Evolutionary conservation across 2,888 invertebrate species (phyloP).

Genomic region (Pelosia muscerda): DNA sequence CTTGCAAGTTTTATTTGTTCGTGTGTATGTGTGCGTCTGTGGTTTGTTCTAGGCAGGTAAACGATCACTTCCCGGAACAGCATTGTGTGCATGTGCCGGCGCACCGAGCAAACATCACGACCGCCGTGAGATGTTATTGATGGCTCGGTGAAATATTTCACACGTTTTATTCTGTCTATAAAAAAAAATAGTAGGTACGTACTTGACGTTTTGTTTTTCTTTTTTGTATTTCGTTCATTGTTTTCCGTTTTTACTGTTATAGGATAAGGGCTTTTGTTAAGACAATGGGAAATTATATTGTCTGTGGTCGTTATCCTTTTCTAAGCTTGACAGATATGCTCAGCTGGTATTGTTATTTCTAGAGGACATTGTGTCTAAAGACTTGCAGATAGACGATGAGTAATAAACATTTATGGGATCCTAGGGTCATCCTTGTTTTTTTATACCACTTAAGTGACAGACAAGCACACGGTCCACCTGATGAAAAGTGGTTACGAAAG

Average conservation of each 20-base stretch:
- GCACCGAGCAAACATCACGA: slow-evolving; percentile 39
- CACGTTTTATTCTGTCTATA: slow-evolving; percentile 33
- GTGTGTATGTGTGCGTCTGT: slow-evolving; percentile 11
- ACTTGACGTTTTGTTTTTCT: slow-evolving; percentile 7
- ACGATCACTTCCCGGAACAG: slow-evolving; percentile 51
- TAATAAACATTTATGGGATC: too few species aligned
- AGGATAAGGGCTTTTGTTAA: background rate
- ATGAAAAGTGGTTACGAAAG: too few species aligned
- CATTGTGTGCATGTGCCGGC: slow-evolving; percentile 39
- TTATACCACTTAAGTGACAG: too few species aligned
- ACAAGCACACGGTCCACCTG: too few species aligned
- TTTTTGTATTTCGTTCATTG: background rate
- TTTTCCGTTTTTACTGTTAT: background rate
- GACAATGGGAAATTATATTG: background rate
- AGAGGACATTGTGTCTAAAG: background rate
- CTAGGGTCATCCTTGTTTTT: too few species aligned
- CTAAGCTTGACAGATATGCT: too few species aligned
- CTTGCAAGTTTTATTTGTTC: slow-evolving; percentile 7
- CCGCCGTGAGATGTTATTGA: slow-evolving; percentile 28
- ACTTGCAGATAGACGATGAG: too few species aligned
- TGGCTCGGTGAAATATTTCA: slow-evolving; percentile 45
- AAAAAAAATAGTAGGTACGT: too few species aligned
- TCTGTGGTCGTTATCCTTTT: background rate
- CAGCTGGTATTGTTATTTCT: background rate
- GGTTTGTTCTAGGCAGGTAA: slow-evolving; percentile 53